Percentiles rank a stretch among this genome's conserved stretches.
Conservation (phyloP, 2,113 vertebrate species). For the Puma concolor region DNA sequence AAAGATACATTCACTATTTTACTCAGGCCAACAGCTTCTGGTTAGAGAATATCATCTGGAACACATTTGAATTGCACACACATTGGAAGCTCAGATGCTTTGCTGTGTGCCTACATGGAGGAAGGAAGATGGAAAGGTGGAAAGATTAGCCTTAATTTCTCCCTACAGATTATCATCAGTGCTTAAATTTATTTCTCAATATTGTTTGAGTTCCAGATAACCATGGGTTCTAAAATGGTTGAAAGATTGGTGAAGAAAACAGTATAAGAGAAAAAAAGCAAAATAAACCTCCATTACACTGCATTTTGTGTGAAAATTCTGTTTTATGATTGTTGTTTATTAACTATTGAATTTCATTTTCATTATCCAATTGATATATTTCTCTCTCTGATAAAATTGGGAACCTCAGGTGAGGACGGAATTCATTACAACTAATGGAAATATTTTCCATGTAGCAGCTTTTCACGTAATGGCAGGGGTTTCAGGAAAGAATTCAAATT, state of each 20-base stretch:
- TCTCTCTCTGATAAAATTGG: constrained; percentile 37
- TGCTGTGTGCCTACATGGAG: not conserved
- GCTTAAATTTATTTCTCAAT: constrained; percentile 45
- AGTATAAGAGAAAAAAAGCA: not conserved
- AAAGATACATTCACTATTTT: not conserved
- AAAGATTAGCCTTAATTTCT: not conserved
- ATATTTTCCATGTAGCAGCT: constrained; percentile 23
- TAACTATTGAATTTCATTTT: constrained; percentile 30
- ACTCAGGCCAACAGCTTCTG: not conserved
- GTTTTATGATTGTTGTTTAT: not conserved
- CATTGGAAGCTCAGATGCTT: not conserved
- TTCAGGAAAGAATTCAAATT: constrained; percentile 19
- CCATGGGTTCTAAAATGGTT: not conserved
- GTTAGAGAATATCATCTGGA: not conserved
- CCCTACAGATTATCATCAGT: not conserved
- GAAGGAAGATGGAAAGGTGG: not conserved
- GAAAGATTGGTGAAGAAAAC: constrained; percentile 36
- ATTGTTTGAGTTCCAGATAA: not conserved
- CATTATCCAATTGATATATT: constrained; percentile 16
- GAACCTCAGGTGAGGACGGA: not conserved
- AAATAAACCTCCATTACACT: not conserved
- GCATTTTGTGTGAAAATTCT: not conserved
- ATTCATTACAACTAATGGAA: constrained; percentile 51
- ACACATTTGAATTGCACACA: not conserved
- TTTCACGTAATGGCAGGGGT: not conserved